phyloP scores from a whole-genome alignment of 2,888 invertebrate genomes.

The Hermaeophaga mercurialis region DNA sequence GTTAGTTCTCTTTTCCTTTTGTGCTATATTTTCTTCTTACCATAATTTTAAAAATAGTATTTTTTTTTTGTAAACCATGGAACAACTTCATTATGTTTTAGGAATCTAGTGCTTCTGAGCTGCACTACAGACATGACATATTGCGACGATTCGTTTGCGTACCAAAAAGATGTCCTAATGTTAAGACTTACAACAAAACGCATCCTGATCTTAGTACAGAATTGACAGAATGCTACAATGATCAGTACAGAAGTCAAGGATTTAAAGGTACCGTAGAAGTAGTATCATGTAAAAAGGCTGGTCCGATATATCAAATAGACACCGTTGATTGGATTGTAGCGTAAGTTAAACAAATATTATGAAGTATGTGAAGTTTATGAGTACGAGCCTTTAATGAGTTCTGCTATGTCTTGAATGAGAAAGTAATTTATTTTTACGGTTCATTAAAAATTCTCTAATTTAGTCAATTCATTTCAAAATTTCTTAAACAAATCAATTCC shows the following conservation, averaged over 20 bases:
- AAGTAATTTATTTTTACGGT: too few species aligned
- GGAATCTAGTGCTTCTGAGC: slow-evolving; percentile 29
- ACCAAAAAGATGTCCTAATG: slow-evolving; percentile 36
- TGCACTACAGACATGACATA: slow-evolving; percentile 38
- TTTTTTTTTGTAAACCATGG: too few species aligned
- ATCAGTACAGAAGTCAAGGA: slow-evolving; percentile 30
- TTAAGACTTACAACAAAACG: slow-evolving; percentile 27
- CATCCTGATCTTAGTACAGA: slow-evolving; percentile 26
- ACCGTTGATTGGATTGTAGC: slow-evolving; percentile 33
- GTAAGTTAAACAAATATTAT: slow-evolving; percentile 31
- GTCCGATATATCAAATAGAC: slow-evolving; percentile 34
- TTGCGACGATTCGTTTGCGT: slow-evolving; percentile 39
- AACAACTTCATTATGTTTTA: slow-evolving; percentile 21
- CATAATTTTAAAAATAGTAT: too few species aligned
- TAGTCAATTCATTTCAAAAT: too few species aligned
- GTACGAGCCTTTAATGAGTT: too few species aligned
- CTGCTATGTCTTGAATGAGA: too few species aligned
- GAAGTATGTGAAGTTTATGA: too few species aligned
- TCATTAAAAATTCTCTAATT: too few species aligned
- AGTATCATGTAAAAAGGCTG: slow-evolving; percentile 28
- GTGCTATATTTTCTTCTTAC: too few species aligned
- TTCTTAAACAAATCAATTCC: too few species aligned
- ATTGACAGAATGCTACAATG: slow-evolving; percentile 34
- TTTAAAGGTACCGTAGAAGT: slow-evolving; percentile 32
- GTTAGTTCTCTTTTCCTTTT: too few species aligned